Conservation (phyloP, 2,797 vertebrate species). For the Iguana delicatissima region DNA sequence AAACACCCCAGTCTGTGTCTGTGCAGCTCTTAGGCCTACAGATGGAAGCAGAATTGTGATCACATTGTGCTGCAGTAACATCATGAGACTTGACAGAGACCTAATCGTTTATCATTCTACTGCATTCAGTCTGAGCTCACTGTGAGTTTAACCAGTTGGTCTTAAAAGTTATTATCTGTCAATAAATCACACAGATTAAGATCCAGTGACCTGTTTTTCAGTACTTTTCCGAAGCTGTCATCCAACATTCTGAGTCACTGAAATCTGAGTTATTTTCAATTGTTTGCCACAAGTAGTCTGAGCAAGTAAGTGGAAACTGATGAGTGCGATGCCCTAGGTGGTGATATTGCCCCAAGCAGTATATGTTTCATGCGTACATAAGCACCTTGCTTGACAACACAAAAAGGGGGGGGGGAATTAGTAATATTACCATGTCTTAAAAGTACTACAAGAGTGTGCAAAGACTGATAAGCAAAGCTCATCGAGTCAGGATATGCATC, state of each 20-base stretch:
- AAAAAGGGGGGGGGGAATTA: background rate
- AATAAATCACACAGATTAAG: background rate
- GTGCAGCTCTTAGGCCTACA: background rate
- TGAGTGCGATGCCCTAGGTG: background rate
- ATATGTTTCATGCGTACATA: conserved; percentile 30
- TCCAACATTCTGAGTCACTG: background rate
- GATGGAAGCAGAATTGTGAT: background rate
- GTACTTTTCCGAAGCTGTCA: background rate
- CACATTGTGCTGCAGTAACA: background rate
- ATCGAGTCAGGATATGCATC: background rate
- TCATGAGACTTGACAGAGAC: background rate
- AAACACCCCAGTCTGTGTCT: background rate
- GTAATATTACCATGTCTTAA: background rate
- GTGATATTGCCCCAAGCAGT: background rate
- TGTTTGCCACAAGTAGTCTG: background rate
- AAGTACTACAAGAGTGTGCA: conserved; percentile 29
- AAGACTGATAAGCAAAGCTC: conserved; percentile 14
- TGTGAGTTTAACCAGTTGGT: background rate
- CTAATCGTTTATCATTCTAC: background rate
- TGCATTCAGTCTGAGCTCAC: background rate
- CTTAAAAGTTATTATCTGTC: background rate
- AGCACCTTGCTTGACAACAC: conserved; percentile 13
- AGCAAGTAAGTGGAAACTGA: conserved; percentile 11
- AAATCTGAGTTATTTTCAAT: too few species aligned
- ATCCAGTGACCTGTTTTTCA: background rate